Evolutionary conservation across 1,140 invertebrate species (phyloP).

Genomic region (Prorops nasuta): DNA sequence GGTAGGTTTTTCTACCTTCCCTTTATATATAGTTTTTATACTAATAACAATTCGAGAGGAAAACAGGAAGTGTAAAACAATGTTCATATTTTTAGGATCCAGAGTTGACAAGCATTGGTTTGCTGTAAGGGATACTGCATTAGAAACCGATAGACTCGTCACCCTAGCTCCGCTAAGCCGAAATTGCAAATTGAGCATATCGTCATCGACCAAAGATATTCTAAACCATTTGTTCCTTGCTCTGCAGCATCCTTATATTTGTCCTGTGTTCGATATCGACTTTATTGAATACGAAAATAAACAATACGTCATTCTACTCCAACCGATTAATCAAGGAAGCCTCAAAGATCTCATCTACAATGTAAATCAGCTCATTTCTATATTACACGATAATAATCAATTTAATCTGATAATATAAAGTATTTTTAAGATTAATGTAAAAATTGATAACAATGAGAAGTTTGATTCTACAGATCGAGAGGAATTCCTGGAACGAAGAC

Average conservation of each 20-base stretch:
- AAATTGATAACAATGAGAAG: conserved; percentile 15
- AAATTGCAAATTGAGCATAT: conserved; percentile 58
- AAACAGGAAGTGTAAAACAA: background rate
- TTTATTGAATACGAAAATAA: conserved; percentile 58
- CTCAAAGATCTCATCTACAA: conserved; percentile 88
- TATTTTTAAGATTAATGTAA: no score
- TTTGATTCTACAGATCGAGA: conserved; percentile 41
- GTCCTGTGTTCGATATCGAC: conserved; percentile 82
- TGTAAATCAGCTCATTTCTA: no score
- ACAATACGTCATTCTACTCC: conserved; percentile 69
- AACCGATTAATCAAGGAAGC: conserved; percentile 82
- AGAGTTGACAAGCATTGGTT: conserved; percentile 88
- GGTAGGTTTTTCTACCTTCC: conserved; percentile 50
- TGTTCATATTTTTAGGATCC: conserved; percentile 59
- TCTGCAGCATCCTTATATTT: conserved; percentile 89
- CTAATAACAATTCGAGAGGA: no score
- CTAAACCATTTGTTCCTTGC: conserved; percentile 80
- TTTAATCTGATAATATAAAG: no score
- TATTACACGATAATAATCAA: no score
- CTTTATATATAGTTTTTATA: no score
- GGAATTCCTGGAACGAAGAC: conserved; percentile 67
- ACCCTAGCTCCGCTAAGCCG: conserved; percentile 70
- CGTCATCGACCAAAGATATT: conserved; percentile 60
- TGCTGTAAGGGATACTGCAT: conserved; percentile 73
- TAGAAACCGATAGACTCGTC: conserved; percentile 80